A percentile compares a stretch with the other conserved stretches of the same genome.
Conservation (phyloP, 2,888 invertebrate genomes). For the Andrena haemorrhoa region DNA sequence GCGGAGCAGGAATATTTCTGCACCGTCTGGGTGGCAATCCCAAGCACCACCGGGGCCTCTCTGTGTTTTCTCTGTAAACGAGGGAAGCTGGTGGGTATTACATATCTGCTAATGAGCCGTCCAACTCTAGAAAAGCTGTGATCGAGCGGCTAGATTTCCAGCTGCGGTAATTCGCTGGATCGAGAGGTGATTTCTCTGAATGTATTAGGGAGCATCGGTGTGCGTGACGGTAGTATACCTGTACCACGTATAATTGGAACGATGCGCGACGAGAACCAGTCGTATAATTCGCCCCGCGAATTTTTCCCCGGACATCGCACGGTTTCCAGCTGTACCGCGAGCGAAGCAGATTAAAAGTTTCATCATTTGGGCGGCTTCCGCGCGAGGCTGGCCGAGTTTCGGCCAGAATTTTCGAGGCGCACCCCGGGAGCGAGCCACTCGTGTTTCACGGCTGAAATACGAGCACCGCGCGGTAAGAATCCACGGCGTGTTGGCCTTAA, state of each 20-base stretch:
- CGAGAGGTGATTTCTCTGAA: too few species aligned
- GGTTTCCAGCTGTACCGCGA: conserved; percentile 6
- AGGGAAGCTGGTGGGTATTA: too few species aligned
- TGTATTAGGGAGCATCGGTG: too few species aligned
- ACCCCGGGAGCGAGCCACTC: conserved; percentile 55
- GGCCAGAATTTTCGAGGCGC: conserved; percentile 49
- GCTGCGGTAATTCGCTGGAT: neutral
- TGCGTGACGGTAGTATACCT: neutral
- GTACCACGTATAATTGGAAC: conserved; percentile 9
- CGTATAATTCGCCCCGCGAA: conserved; percentile 21
- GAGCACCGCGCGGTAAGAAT: conserved; percentile 7
- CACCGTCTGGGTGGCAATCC: too few species aligned
- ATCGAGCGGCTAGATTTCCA: neutral
- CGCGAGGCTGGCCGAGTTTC: conserved; percentile 36
- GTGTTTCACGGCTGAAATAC: conserved; percentile 42
- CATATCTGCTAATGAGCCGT: too few species aligned
- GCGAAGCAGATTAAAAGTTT: conserved; percentile 62
- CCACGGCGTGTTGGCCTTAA: conserved; percentile 32
- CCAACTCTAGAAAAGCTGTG: too few species aligned
- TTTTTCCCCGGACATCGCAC: conserved; percentile 12
- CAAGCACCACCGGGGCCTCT: too few species aligned
- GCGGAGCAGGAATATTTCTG: too few species aligned
- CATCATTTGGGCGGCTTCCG: conserved; percentile 51
- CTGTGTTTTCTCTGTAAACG: too few species aligned
- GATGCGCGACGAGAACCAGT: neutral